Percentiles rank a stretch among this genome's conserved stretches.
Evolutionary conservation across 2,888 invertebrate species (phyloP).

Genomic region (Hirtodrosophila confusa): DNA sequence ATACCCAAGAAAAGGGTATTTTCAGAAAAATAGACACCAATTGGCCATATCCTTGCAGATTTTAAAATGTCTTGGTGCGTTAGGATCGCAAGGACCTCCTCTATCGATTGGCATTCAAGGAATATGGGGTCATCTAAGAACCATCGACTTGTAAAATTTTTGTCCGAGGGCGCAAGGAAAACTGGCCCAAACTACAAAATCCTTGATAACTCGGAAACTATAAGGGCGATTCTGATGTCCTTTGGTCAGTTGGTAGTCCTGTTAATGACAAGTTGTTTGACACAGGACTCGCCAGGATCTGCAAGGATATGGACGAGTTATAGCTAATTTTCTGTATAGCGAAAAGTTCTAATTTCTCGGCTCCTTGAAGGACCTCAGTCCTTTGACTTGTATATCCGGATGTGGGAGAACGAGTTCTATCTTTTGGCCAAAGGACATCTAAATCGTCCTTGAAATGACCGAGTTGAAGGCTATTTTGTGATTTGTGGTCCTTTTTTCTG

Average conservation of each 20-base stretch:
- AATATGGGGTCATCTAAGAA: no score
- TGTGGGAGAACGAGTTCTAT: not conserved
- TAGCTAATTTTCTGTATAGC: not conserved
- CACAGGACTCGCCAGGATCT: constrained; percentile 2
- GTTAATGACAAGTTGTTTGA: not conserved
- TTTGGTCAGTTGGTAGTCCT: not conserved
- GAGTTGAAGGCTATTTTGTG: constrained; percentile 2
- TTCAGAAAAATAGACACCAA: not conserved
- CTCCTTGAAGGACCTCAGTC: constrained; percentile 10
- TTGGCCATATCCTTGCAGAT: no score
- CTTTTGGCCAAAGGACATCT: constrained; percentile 6
- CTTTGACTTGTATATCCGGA: not conserved
- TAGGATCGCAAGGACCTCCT: no score
- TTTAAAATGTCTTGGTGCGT: no score
- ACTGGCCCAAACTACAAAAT: not conserved
- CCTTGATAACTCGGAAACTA: not conserved
- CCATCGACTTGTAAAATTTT: no score
- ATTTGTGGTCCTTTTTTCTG: not conserved
- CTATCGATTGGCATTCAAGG: no score
- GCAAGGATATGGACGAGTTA: constrained; percentile 6
- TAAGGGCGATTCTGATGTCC: not conserved
- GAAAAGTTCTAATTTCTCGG: constrained; percentile 3
- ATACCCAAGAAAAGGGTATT: no score
- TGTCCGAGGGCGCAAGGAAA: not conserved
- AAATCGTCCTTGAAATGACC: constrained; percentile 4